Evolutionary conservation across 2,888 invertebrate genomes (phyloP), one percentile per base, ranked within the genome.

Genomic region (Dastarcus helophoroides): DNA sequence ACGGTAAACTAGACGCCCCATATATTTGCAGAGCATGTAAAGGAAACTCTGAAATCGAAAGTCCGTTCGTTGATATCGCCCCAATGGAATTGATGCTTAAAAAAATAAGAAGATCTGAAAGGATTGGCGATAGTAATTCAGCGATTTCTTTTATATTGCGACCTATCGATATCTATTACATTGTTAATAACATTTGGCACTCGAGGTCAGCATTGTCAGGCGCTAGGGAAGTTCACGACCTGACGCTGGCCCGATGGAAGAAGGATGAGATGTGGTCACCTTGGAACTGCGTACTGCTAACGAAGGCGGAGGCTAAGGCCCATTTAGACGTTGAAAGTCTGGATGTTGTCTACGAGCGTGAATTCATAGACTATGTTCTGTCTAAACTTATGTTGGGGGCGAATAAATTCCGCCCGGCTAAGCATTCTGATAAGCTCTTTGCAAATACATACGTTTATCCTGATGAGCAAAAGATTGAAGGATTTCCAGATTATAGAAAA

Each of bases 251-350:
- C 32, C 73, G 91, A 12, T 94, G 90, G 82, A 66, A 76, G 39
- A 69, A 69, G 22, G 63, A 73, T 19, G 68, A 77, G 39, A 82
- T 84, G 44, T 94, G 93, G 93, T 74, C 88, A 1, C 94, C 93
- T 0, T 94, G 93, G 93, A 94, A 94, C 60, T 89, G 89, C 54
- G 73, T 94, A 44, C 67, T 93, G 25, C 64, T 94, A 1, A 90
- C 90, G 0, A 71, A 77, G 26, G 74, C 79, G 32, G 93, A 94
- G 62, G 77, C 81, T 35, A 74, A 77, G 35, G 72, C 76, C 26
- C 93, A 94, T 56, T 63, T 76, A 36, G 74, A 71, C 46, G 63
- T 88, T 4, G 69, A 71, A 12, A 62, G 69, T 32, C 65, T 82
- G 3, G 64, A 69, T 31, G 62, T 65, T 2, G 68, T 78, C 0